Percentiles rank a stretch among this genome's conserved stretches.
These are phyloP conservation scores for Hafferia zeledoni DNA, from an alignment of 2,797 vertebrate genomes.

Conservation along the genomic window DNA sequence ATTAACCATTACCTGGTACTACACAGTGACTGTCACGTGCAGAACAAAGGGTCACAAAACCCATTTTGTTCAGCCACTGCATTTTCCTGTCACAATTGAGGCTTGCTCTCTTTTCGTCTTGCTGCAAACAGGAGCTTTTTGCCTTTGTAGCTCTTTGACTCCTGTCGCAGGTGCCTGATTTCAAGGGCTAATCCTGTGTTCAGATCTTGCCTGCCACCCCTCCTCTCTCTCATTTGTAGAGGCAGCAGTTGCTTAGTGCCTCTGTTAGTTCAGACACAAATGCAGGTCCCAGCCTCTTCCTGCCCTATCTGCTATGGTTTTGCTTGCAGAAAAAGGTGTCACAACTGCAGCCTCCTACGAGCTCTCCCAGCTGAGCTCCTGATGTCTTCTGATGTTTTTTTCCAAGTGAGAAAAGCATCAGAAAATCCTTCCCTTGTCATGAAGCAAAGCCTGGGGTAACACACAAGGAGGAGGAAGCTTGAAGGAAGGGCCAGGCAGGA, in stretches of 20 bases:
- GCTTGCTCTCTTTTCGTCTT: background rate
- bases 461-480: conserved; percentile 17
- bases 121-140: background rate
- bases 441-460: background rate
- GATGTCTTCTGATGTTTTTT: background rate
- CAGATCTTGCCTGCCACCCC: background rate
- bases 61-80: background rate
- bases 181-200: background rate
- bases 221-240: background rate
- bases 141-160: background rate
- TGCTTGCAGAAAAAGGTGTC: background rate
- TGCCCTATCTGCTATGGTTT: background rate
- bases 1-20: background rate
- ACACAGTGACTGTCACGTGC: rapidly evolving
- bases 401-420: background rate
- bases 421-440: conserved; percentile 9
- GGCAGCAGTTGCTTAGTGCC: background rate
- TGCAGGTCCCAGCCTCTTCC: background rate
- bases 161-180: background rate
- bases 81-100: background rate
- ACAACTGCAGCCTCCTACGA: background rate
- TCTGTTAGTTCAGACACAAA: background rate
- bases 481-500: background rate
- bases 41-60: background rate
- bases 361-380: background rate